A percentile compares a stretch with the other conserved stretches of the same genome.
These are phyloP conservation scores for Aix galericulata DNA, from an alignment of 2,113 vertebrate genomes.

Conservation along the genomic window DNA sequence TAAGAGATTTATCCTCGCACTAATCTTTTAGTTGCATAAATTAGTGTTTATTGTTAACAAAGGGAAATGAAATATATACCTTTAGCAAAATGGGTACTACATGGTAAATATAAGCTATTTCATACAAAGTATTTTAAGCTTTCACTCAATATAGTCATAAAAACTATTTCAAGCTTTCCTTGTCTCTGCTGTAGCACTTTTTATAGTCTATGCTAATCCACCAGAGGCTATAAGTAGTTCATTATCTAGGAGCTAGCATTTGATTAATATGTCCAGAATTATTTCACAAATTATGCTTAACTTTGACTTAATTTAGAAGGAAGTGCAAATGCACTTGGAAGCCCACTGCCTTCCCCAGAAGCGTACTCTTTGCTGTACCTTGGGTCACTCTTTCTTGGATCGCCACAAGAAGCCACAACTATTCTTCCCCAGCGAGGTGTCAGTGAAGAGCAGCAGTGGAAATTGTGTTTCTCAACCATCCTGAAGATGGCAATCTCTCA, in stretches of 20 bases:
- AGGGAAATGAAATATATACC: neutral
- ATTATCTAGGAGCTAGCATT: neutral
- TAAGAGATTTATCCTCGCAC: neutral
- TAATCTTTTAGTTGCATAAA: neutral
- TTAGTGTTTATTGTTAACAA: neutral
- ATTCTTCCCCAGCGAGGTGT: neutral
- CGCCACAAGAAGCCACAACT: rapidly evolving
- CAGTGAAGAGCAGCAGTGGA: neutral
- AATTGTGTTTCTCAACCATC: neutral
- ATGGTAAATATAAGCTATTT: constrained; percentile 12
- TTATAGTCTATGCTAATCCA: neutral
- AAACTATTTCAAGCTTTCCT: constrained; percentile 6
- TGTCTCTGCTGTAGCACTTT: neutral
- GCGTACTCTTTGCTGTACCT: neutral
- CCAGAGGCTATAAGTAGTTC: neutral
- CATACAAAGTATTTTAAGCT: neutral
- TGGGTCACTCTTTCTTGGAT: neutral
- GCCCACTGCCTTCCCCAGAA: neutral
- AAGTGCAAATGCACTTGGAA: neutral
- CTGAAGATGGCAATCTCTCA: rapidly evolving
- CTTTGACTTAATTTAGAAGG: neutral
- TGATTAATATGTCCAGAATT: constrained; percentile 31
- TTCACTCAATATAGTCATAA: neutral
- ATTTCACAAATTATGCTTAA: constrained; percentile 16
- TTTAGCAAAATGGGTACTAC: neutral